Conservation (phyloP, 1,140 invertebrate genomes). For the Bombus pascuorum region DNA sequence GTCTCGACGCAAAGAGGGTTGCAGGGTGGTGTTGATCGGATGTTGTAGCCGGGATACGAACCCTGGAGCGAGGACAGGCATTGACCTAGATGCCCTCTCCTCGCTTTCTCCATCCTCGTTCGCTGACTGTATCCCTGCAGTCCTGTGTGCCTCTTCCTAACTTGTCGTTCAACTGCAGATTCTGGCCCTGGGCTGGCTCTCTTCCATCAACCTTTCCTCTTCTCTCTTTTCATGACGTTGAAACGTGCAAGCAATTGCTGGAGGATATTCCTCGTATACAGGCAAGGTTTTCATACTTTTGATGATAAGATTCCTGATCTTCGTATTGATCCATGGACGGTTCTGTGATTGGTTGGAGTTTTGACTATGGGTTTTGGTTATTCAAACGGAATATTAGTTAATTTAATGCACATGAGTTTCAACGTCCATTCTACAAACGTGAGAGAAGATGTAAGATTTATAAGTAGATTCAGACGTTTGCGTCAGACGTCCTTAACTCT, state of each 20-base stretch:
- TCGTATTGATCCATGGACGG: background rate
- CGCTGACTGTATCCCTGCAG: background rate
- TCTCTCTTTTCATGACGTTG: background rate
- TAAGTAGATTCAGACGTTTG: too few species aligned
- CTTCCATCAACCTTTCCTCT: background rate
- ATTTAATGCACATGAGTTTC: too few species aligned
- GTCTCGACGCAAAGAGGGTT: conserved; percentile 20
- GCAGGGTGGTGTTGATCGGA: conserved; percentile 47
- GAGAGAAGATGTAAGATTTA: too few species aligned
- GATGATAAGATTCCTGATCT: background rate
- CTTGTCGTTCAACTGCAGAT: background rate
- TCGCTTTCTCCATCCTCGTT: conserved; percentile 37
- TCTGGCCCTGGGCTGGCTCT: background rate
- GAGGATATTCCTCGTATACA: background rate
- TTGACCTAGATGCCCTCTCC: conserved; percentile 74
- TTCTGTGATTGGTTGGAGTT: background rate
- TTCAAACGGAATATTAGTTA: too few species aligned
- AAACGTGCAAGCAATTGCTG: background rate
- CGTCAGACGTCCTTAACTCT: too few species aligned
- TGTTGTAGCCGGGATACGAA: conserved; percentile 65
- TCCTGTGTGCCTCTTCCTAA: background rate
- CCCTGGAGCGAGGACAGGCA: conserved; percentile 72
- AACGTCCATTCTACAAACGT: too few species aligned
- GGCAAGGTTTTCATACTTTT: background rate
- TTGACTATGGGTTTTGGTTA: too few species aligned